These are phyloP conservation scores for Drosophila formosana DNA, from an alignment of 2,888 invertebrate genomes.

Conservation along the genomic window DNA sequence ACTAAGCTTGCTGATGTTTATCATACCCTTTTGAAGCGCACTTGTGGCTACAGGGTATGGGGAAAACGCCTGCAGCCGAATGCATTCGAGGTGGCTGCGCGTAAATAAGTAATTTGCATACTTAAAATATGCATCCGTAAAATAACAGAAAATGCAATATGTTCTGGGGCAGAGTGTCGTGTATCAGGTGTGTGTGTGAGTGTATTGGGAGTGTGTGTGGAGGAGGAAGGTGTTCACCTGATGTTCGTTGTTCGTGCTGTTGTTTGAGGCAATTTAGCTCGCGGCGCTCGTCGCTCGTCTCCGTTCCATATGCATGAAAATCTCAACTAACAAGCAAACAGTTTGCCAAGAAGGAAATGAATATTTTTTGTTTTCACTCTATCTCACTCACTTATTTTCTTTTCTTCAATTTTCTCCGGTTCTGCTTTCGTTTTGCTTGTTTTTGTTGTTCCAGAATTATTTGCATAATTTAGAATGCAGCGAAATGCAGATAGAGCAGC, in stretches of 20 bases:
- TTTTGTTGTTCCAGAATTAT: slow-evolving; percentile 10
- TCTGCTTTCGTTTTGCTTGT: slow-evolving; percentile 15
- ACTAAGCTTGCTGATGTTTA: background rate
- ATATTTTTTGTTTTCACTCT: slow-evolving; percentile 21
- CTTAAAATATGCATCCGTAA: slow-evolving; percentile 67
- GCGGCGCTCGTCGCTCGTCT: slow-evolving; percentile 38
- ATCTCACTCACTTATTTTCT: background rate
- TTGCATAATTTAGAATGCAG: slow-evolving; percentile 70
- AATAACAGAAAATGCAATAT: slow-evolving; percentile 62
- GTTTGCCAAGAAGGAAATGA: slow-evolving; percentile 56
- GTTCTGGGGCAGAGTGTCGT: slow-evolving; percentile 25
- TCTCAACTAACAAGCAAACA: slow-evolving; percentile 67
- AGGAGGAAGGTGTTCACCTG: slow-evolving; percentile 24
- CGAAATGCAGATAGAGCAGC: slow-evolving; percentile 56
- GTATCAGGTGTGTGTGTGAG: background rate
- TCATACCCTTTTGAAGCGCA: slow-evolving; percentile 7
- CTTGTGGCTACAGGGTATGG: slow-evolving; percentile 14
- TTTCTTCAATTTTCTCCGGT: slow-evolving; percentile 12
- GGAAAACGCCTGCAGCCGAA: slow-evolving; percentile 15
- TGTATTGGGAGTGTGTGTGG: background rate
- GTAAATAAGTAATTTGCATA: slow-evolving; percentile 70
- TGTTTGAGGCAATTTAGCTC: slow-evolving; percentile 53
- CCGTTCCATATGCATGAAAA: slow-evolving; percentile 66
- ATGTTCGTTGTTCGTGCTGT: slow-evolving; percentile 4
- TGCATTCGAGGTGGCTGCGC: slow-evolving; percentile 25